These are phyloP conservation scores for Misgurnus mizolepis DNA, from an alignment of 2,113 vertebrate genomes.

Conservation along the genomic window DNA sequence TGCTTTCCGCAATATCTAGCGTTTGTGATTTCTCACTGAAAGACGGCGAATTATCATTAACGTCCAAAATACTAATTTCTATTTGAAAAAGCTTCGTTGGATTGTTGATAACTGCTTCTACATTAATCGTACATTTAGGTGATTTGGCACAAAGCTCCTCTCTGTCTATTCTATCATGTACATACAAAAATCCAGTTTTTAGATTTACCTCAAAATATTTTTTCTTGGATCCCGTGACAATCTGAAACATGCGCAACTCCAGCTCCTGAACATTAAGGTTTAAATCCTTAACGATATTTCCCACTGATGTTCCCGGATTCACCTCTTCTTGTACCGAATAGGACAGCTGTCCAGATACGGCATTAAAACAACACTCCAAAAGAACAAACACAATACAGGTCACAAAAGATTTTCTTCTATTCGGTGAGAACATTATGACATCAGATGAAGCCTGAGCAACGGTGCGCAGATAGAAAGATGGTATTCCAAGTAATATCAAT, in stretches of 20 bases:
- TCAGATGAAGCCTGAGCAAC: neutral
- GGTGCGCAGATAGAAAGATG: neutral
- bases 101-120: too few relatives aligned
- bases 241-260: slow-evolving; percentile 63
- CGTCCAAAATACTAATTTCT: slow-evolving; percentile 77
- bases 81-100: slow-evolving; percentile 75
- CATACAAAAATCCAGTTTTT: slow-evolving; percentile 69
- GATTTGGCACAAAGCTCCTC: slow-evolving; percentile 69
- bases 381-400: slow-evolving; percentile 47
- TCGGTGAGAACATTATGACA: slow-evolving; percentile 53
- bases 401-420: slow-evolving; percentile 12
- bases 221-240: slow-evolving; percentile 65
- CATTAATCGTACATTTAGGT: too few relatives aligned
- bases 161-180: slow-evolving; percentile 73
- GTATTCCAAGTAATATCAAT: neutral
- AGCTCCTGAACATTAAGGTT: slow-evolving; percentile 57
- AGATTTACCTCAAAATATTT: slow-evolving; percentile 69
- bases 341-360: slow-evolving; percentile 58
- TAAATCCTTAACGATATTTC: slow-evolving; percentile 66
- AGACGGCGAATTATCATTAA: slow-evolving; percentile 80
- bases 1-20: slow-evolving; percentile 74
- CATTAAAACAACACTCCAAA: slow-evolving; percentile 40
- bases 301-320: slow-evolving; percentile 58
- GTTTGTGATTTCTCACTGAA: slow-evolving; percentile 70
- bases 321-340: slow-evolving; percentile 65